Base-by-base conservation (phyloP, 2,888 invertebrate genomes). In the Augochlorella aurata region DNA sequence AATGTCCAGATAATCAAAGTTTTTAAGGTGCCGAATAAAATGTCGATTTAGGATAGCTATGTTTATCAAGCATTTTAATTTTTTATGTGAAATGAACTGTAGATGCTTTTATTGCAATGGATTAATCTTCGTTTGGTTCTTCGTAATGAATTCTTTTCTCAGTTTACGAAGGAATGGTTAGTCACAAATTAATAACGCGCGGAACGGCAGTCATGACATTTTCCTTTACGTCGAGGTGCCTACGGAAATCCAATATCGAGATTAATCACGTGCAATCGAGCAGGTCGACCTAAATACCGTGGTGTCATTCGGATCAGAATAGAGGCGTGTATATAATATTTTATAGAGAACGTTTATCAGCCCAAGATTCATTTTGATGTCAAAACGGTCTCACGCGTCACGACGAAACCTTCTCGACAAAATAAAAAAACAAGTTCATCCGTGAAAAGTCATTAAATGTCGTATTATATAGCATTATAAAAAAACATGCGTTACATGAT, bases 161-260 rank as follows among this genome's bases (percentile, higher is more conserved):
- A 44, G n/a, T 24, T 0, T 9, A 58, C 18, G 54, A 47, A 49
- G 44, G 14, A 47, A 52, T 45, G 14, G 14, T 73, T 80, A n/a
- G 18, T 18, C 71, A 58, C 29, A 75, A 78, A 78, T 61, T 74
- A 70, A 81, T 78, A 71, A 54, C 69, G n/a, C 54, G 50, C 4
- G n/a, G 47, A 63, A 76, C 81, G 77, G 77, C 69, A 80, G 50
- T 77, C 47, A 82, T 82, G 78, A 78, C 76, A 84, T 80, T 84
- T 78, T 49, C 69, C 66, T 80, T 79, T 77, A 65, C 54, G 77
- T 14, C 29, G 44, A 71, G 61, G 21, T 77, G 74, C 61, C 74
- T 61, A 44, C 74, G 58, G 79, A 85, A 85, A 85, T 84, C 74
- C 82, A 82, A 85, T 85, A 82, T 81, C 72, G 72, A 80, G 77